These are phyloP conservation scores for Drosophila littoralis DNA, from an alignment of 1,140 invertebrate genomes.

Conservation along the genomic window DNA sequence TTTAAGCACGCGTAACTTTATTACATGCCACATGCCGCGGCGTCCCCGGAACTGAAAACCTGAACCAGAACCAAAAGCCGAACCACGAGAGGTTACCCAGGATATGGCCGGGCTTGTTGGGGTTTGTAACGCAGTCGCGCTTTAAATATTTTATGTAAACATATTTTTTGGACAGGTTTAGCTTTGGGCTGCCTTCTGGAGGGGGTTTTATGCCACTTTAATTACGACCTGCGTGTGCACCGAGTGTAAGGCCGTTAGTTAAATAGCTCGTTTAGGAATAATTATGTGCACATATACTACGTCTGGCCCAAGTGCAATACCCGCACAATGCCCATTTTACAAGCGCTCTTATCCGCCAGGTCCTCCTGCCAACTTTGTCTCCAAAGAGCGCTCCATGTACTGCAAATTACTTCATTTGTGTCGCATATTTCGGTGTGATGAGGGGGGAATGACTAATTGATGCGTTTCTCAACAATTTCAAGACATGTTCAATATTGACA, in stretches of 20 bases:
- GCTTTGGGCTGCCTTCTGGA: background rate
- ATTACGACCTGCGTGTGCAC: constrained; percentile 51
- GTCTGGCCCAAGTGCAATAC: constrained; percentile 32
- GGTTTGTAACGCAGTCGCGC: constrained; percentile 46
- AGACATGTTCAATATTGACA: background rate
- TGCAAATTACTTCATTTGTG: constrained; percentile 49
- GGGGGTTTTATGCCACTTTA: constrained; percentile 55
- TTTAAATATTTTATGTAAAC: constrained; percentile 80
- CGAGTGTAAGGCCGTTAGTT: constrained; percentile 66
- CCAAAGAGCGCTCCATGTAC: constrained; percentile 13
- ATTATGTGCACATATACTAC: constrained; percentile 51
- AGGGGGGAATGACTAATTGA: constrained; percentile 24
- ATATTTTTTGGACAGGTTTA: constrained; percentile 50
- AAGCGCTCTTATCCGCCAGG: constrained; percentile 12
- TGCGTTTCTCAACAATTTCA: constrained; percentile 15
- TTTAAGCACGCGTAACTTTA: constrained; percentile 70
- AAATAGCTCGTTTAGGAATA: constrained; percentile 79
- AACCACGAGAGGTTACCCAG: constrained; percentile 21
- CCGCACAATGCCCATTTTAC: constrained; percentile 34
- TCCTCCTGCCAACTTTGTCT: background rate
- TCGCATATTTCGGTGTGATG: background rate
- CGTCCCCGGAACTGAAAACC: constrained; percentile 4
- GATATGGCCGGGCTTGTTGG: constrained; percentile 22
- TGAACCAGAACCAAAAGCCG: constrained; percentile 2
- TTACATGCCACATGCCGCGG: constrained; percentile 57